Evolutionary conservation across 2,888 invertebrate species (phyloP), one percentile per base, ranked within the genome.

Genomic region (Stenchaetothrips biformis): DNA sequence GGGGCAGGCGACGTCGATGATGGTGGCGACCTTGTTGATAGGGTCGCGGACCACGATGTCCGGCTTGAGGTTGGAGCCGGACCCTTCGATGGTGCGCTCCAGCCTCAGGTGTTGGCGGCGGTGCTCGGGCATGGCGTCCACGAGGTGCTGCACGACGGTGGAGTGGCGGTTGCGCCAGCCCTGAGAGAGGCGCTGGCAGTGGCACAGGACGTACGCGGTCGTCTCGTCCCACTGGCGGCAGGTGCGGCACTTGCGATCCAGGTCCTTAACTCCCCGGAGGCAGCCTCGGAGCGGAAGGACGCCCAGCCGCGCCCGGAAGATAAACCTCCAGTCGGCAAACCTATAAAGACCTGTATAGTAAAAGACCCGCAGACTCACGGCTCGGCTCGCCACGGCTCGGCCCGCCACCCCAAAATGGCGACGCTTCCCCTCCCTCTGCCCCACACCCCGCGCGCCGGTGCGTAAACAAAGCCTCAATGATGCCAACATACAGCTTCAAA

Each of bases 291-390:
- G 83, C 0, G 86, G 86, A 0, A 86, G 82, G 3, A 85, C 83
- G 79, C 84, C 83, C n/a, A 85, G 84, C 1, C 85, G 82, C 7
- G 85, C 85, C 0, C 85, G 82, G 82, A 86, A 86, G 21, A 86
- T 83, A 81, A 87, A 87, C 7, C 86, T 83, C 86, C 87, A 87
- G 81, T 87, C 87, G 8, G 85, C 84, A 82, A 86, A 86, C 7
- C 85, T n/a, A n/a, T n/a, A n/a, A n/a, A n/a, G n/a, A n/a, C n/a
- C n/a, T n/a, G n/a, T n/a, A n/a, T n/a, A n/a, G n/a, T n/a, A n/a
- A n/a, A n/a, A n/a, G n/a, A n/a, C n/a, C n/a, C n/a, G n/a, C n/a
- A n/a, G n/a, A n/a, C n/a, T n/a, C n/a, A n/a, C n/a, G n/a, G n/a
- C n/a, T n/a, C n/a, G n/a, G n/a, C n/a, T n/a, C n/a, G n/a, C n/a